A percentile compares a stretch with the other conserved stretches of the same genome.
Conservation (phyloP, 2,113 vertebrate genomes). For the Neolamprologus tretocephalus region DNA sequence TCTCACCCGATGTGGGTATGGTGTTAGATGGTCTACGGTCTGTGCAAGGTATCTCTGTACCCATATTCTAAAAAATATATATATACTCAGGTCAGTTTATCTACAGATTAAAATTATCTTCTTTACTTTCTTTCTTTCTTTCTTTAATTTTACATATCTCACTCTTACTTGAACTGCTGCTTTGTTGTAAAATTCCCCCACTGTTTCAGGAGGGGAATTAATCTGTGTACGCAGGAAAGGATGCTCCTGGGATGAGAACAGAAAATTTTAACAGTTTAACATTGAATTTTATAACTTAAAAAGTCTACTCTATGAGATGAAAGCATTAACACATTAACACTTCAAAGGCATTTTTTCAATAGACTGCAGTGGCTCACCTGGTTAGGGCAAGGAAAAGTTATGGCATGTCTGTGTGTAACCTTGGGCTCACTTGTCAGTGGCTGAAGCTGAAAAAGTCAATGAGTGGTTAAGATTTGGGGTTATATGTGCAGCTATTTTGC, state of each 20-base stretch:
- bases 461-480: not conserved
- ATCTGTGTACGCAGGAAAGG: constrained; percentile 63
- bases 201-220: constrained; percentile 24
- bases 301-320: not conserved
- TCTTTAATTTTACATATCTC: not conserved
- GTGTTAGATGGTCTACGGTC: constrained; percentile 72
- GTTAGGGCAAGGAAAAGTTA: constrained; percentile 44
- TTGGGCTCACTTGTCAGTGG: not conserved
- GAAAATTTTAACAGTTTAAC: not conserved
- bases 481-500: not conserved
- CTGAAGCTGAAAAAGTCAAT: constrained; percentile 52
- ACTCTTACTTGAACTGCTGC: constrained; percentile 34
- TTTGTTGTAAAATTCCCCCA: not conserved
- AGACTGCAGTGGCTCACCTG: constrained; percentile 35
- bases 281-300: not conserved
- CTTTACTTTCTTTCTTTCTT: not conserved
- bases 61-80: constrained; percentile 63
- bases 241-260: constrained; percentile 23
- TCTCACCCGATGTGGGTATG: constrained; percentile 77
- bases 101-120: not conserved
- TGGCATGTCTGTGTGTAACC: not conserved
- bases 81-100: not conserved
- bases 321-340: not conserved
- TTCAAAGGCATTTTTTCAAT: not conserved
- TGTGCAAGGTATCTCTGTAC: constrained; percentile 75